Base-by-base conservation (phyloP, 2,797 vertebrate species). In the Iguana delicatissima region DNA sequence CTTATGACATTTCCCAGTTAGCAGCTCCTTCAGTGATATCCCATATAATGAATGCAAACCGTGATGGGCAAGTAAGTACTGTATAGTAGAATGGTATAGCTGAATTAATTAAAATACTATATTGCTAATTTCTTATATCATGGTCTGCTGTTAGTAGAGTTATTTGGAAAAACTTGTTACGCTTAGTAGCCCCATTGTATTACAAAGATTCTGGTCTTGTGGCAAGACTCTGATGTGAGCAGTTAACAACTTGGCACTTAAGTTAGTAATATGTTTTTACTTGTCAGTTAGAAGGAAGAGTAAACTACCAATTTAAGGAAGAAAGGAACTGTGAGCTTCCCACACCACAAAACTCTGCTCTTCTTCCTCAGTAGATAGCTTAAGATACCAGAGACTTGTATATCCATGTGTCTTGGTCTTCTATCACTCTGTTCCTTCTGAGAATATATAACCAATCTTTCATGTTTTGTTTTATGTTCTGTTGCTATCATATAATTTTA, bases 21-120 rank as follows among this genome's bases (percentile, higher is more conserved):
- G 95, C 97, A 2, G 97, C 98, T 90, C 97, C 98, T 0, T 98
- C 98, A 0, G 98, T 99, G 91, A 96, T 99, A 93, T 99, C 98
- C 95, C 98, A 99, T 38, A 97, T 99, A 95, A 98, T 99, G 98
- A 98, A 98, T 81, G 98, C 99, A 92, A 98, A 97, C 95, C 94
- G 67, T 0, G 98, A 98, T 22, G 98, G 97, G 84, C 98, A 99
- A 97, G 99, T 99, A 92, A 97, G 97, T 94, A 85, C 38, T 46
- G 9, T 59, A 73, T 2, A 80, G 10, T 62, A 67, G 5, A 32
- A 3, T 14, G 35, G 35, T 81, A 38, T 20, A 55, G 20, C 52
- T 67, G 42, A 67, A 67, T 67, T 50, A 7, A 80, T 16, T 80
- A 22, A n/a, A 80, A 26, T 52, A 80, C 29, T 24, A n/a, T n/a